Percentiles rank a stretch among this genome's conserved stretches.
phyloP scores from a whole-genome alignment of 37 sponge, comb jelly and placozoan species.

The Ephydatia muelleri region DNA sequence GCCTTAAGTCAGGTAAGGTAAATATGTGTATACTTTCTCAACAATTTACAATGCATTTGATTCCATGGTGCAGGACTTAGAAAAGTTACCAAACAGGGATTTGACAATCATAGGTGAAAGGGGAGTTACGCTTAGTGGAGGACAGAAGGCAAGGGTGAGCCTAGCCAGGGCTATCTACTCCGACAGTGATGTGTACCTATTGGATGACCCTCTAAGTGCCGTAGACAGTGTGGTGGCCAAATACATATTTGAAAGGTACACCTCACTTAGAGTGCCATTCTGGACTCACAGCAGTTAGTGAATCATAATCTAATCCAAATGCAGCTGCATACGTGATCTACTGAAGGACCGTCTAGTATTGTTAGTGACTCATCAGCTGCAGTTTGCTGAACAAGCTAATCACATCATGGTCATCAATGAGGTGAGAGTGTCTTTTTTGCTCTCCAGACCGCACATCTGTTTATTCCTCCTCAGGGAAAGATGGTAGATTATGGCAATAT shows the following conservation, averaged over 20 bases:
- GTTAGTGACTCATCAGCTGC: constrained; percentile 12
- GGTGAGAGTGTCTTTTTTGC: not conserved
- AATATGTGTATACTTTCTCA: not conserved
- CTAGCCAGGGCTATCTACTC: constrained; percentile 84
- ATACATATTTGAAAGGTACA: constrained; percentile 73
- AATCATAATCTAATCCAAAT: not conserved
- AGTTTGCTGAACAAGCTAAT: constrained; percentile 11
- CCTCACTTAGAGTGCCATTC: not conserved
- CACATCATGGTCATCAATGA: constrained; percentile 5
- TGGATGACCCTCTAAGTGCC: constrained; percentile 92
- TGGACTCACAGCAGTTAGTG: not conserved
- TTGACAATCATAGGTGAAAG: constrained; percentile 86
- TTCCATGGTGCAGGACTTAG: constrained; percentile 54
- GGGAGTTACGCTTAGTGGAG: constrained; percentile 94
- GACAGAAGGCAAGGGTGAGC: constrained; percentile 92
- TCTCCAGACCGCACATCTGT: not conserved
- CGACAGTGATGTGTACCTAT: constrained; percentile 71
- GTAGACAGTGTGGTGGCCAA: constrained; percentile 77
- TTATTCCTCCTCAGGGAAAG: not conserved
- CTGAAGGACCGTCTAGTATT: not conserved
- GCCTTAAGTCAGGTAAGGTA: constrained; percentile 49
- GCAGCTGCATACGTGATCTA: not conserved
- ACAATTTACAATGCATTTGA: not conserved
- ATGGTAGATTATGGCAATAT: not conserved
- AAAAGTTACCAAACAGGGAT: constrained; percentile 69